phyloP scores from a whole-genome alignment of 2,113 vertebrate genomes.

The mouse (Mus musculus) region GRCm39 chr2:135425501-135426000 shows the following conservation, averaged over 20 bases:
- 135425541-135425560: slow-evolving; percentile 73
- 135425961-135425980: not conserved
- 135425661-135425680: slow-evolving; percentile 17
- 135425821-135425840: not conserved
- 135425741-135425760: slow-evolving; percentile 23
- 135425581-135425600: slow-evolving; percentile 71
- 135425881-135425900: not conserved
- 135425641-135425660: slow-evolving; percentile 29
- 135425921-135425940: not conserved
- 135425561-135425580: slow-evolving; percentile 70
- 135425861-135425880: not conserved
- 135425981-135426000: not conserved
- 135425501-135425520: slow-evolving; percentile 39
- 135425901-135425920: not conserved
- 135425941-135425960: not conserved
- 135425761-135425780: slow-evolving; percentile 28
- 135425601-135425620: slow-evolving; percentile 58
- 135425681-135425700: not conserved
- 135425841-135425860: not conserved
- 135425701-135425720: not conserved
- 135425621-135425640: slow-evolving; percentile 23
- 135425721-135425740: not conserved
- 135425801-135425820: not conserved
- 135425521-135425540: slow-evolving; percentile 22
- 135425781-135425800: not conserved